Conservation (phyloP, 2,888 invertebrate genomes). For the Palloptera scutellata region DNA sequence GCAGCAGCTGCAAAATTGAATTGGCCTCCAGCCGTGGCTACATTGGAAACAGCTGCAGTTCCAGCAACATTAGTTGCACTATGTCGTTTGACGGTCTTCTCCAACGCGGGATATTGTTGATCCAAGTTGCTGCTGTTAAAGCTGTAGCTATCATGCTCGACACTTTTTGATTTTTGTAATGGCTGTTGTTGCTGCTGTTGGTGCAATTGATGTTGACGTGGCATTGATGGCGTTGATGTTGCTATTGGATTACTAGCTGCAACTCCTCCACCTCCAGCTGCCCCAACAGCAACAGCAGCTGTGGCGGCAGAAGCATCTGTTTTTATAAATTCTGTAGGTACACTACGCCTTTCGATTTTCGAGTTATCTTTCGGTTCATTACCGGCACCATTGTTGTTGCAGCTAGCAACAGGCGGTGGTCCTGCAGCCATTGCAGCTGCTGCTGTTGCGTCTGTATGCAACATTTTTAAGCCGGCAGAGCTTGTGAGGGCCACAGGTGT, state of each 20-base stretch:
- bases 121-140: slow-evolving; percentile 59
- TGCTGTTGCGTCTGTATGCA: slow-evolving; percentile 11
- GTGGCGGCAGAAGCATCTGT: background rate
- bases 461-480: slow-evolving; percentile 16
- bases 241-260: background rate
- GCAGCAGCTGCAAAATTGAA: slow-evolving; percentile 45
- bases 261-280: slow-evolving; percentile 25
- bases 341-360: background rate
- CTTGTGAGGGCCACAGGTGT: slow-evolving; percentile 25
- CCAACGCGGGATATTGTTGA: slow-evolving; percentile 65
- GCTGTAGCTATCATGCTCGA: slow-evolving; percentile 57
- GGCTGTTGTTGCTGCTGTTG: slow-evolving; percentile 36
- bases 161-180: slow-evolving; percentile 63
- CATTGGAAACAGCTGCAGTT: slow-evolving; percentile 9
- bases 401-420: too few relatives aligned
- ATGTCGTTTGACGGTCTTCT: slow-evolving; percentile 63
- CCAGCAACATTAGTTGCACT: slow-evolving; percentile 50
- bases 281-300: too few relatives aligned
- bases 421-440: background rate
- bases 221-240: background rate
- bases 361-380: slow-evolving; percentile 1
- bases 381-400: slow-evolving; percentile 4
- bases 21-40: slow-evolving; percentile 19
- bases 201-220: slow-evolving; percentile 15
- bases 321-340: background rate